phyloP scores from a whole-genome alignment of 2,888 invertebrate species.

The Amphimallon solstitiale region DNA sequence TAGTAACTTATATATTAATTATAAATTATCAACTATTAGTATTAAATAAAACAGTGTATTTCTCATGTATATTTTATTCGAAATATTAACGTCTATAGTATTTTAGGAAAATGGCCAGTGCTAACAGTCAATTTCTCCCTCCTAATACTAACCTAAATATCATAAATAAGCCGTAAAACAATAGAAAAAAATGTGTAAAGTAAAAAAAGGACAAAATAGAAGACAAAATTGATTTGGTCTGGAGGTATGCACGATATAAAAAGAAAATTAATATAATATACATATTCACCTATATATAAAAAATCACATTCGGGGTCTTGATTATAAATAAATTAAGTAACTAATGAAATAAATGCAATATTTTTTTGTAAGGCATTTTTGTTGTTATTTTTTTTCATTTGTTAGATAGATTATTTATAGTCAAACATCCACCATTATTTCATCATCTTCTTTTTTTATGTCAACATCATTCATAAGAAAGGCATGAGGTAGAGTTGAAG shows the following conservation, averaged over 20 bases:
- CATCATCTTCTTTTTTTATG: conserved; percentile 54
- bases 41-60: not conserved
- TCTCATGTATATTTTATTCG: conserved; percentile 1
- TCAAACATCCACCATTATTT: conserved; percentile 59
- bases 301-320: conserved; percentile 27
- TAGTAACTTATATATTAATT: too few species aligned
- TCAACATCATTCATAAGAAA: conserved; percentile 66
- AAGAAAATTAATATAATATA: not conserved
- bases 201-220: conserved; percentile 4
- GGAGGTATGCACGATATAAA: conserved; percentile 25
- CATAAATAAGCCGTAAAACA: conserved; percentile 33
- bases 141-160: conserved; percentile 35
- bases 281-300: conserved; percentile 2
- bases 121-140: conserved; percentile 40
- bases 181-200: conserved; percentile 13
- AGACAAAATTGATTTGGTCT: conserved; percentile 31
- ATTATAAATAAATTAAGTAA: conserved; percentile 29
- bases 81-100: conserved; percentile 23
- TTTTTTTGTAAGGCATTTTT: conserved; percentile 37
- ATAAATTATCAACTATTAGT: too few species aligned
- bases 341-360: conserved; percentile 34
- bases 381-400: not conserved
- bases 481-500: conserved; percentile 64
- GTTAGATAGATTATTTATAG: conserved; percentile 34
- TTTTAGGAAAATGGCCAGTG: conserved; percentile 37